phyloP scores from a whole-genome alignment of 2,113 vertebrate species.

The Salminus brasiliensis region DNA sequence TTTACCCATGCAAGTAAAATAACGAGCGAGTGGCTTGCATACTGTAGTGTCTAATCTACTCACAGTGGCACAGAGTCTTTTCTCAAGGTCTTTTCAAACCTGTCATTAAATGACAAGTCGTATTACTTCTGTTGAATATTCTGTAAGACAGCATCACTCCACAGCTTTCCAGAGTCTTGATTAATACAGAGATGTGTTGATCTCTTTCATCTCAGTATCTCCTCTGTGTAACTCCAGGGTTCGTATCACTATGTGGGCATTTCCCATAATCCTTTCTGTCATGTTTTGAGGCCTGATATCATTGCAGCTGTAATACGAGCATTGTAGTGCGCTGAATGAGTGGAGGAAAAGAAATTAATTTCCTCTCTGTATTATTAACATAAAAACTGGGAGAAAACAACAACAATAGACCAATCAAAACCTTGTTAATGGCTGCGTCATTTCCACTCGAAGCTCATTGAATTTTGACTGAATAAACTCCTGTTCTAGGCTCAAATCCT shows the following conservation, averaged over 20 bases:
- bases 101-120: too few relatives aligned
- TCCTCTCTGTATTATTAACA: not conserved
- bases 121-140: constrained; percentile 14
- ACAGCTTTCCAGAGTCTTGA: not conserved
- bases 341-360: not conserved
- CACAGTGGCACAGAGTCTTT: too few relatives aligned
- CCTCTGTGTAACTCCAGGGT: not conserved
- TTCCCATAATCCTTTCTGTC: not conserved
- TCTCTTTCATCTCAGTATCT: not conserved
- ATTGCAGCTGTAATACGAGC: not conserved
- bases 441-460: constrained; percentile 14
- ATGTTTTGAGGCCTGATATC: not conserved
- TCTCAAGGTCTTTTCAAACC: too few relatives aligned
- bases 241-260: not conserved
- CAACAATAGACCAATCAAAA: not conserved
- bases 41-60: too few relatives aligned
- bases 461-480: not conserved
- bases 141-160: not conserved
- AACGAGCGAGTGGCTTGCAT: too few relatives aligned
- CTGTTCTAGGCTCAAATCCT: not conserved
- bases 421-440: not conserved
- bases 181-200: not conserved
- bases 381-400: not conserved
- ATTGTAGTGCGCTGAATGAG: not conserved
- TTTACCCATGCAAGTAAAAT: too few relatives aligned